These are phyloP conservation scores for Schizopygopsis malacanthus DNA, from an alignment of 2,797 vertebrate species.

Conservation along the genomic window DNA sequence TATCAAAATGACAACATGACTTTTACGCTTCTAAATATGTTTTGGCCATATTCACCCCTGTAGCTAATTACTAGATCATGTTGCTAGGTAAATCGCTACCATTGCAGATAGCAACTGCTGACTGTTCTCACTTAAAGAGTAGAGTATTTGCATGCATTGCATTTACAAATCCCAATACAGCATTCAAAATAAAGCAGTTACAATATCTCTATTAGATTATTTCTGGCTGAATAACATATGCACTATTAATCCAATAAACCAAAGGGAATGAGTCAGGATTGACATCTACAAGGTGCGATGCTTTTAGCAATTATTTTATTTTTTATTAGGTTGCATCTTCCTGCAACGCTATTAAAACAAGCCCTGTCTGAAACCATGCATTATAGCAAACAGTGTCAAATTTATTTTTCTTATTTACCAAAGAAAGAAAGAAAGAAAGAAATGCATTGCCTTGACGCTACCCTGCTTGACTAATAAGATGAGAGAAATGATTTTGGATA, in stretches of 20 bases:
- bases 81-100: background rate
- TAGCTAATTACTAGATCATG: background rate
- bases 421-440: background rate
- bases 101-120: background rate
- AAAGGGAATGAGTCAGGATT: background rate
- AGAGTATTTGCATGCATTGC: background rate
- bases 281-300: background rate
- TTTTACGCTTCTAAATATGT: background rate
- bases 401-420: background rate
- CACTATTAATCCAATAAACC: background rate
- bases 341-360: background rate
- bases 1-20: background rate
- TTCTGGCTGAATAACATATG: background rate
- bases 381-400: background rate
- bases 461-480: slow-evolving; percentile 1
- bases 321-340: background rate
- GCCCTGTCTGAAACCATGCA: background rate
- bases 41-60: background rate
- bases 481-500: slow-evolving; percentile 13
- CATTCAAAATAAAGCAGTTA: slow-evolving; percentile 1
- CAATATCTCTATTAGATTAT: too few relatives aligned
- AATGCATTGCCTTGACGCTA: background rate
- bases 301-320: background rate
- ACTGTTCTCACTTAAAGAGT: background rate
- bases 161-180: background rate